A percentile compares a stretch with the other conserved stretches of the same genome.
Evolutionary conservation across 2,113 vertebrate genomes (phyloP).

Genomic region (Chamaea fasciata): DNA sequence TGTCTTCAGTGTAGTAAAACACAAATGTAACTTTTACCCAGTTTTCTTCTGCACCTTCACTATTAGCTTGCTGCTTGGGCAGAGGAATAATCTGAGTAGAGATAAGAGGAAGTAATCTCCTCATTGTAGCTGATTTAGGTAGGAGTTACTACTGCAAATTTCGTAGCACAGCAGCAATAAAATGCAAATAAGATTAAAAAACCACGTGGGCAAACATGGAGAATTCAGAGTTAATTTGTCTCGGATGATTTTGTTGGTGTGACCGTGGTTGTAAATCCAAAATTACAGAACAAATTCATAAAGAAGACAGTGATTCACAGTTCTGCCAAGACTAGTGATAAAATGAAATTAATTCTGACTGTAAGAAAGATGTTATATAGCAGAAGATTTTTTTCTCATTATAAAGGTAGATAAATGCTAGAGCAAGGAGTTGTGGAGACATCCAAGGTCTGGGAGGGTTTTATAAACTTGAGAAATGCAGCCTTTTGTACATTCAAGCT

Average conservation of each 20-base stretch:
- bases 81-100: not conserved
- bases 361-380: not conserved
- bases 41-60: not conserved
- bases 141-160: not conserved
- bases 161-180: not conserved
- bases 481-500: not conserved
- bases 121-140: not conserved
- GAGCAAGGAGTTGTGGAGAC: not conserved
- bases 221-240: not conserved
- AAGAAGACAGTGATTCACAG: rapidly evolving
- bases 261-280: not conserved
- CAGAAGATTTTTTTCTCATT: not conserved
- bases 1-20: not conserved
- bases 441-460: rapidly evolving
- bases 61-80: not conserved
- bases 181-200: not conserved
- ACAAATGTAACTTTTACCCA: not conserved
- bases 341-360: not conserved
- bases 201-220: rapidly evolving
- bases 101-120: not conserved
- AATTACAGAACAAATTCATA: not conserved
- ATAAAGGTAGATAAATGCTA: not conserved
- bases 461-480: not conserved
- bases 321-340: not conserved
- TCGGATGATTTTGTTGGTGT: rapidly evolving